Percentiles rank a stretch among this genome's conserved stretches.
These are phyloP conservation scores for Temnothorax ravouxi DNA, from an alignment of 2,888 invertebrate species.

Conservation along the genomic window DNA sequence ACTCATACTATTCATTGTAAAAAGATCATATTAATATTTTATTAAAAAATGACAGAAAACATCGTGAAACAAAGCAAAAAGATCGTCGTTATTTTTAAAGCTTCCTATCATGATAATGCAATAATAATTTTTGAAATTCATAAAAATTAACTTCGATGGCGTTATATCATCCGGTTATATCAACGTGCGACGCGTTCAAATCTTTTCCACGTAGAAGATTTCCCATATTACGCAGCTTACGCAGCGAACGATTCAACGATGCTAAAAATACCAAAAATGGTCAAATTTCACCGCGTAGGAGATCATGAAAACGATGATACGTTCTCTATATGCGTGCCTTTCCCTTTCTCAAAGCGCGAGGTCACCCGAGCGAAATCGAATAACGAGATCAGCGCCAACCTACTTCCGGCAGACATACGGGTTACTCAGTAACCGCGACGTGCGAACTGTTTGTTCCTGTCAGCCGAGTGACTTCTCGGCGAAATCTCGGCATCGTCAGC, in stretches of 20 bases:
- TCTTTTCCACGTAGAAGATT: not conserved
- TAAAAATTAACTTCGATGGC: not conserved
- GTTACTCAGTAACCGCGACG: conserved; percentile 52
- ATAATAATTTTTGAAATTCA: not conserved
- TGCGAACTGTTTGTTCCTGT: conserved; percentile 64
- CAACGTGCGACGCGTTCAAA: not conserved
- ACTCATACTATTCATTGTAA: not conserved
- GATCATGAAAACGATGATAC: conserved; percentile 31
- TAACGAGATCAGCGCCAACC: conserved; percentile 49
- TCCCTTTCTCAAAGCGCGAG: conserved; percentile 55
- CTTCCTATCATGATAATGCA: not conserved
- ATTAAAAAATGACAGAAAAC: not conserved
- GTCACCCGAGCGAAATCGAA: conserved; percentile 51
- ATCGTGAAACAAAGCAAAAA: not conserved
- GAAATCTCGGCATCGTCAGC: conserved; percentile 50
- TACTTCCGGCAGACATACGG: conserved; percentile 50
- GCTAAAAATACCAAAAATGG: conserved; percentile 12
- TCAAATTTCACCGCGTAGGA: conserved; percentile 14
- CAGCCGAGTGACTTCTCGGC: conserved; percentile 59
- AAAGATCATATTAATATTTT: not conserved
- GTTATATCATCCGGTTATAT: not conserved
- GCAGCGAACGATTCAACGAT: not conserved
- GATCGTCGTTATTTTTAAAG: not conserved
- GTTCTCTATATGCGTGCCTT: conserved; percentile 23
- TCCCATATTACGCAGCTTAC: not conserved